phyloP scores from a whole-genome alignment of 1,140 invertebrate species.

The Micrasema longulum region DNA sequence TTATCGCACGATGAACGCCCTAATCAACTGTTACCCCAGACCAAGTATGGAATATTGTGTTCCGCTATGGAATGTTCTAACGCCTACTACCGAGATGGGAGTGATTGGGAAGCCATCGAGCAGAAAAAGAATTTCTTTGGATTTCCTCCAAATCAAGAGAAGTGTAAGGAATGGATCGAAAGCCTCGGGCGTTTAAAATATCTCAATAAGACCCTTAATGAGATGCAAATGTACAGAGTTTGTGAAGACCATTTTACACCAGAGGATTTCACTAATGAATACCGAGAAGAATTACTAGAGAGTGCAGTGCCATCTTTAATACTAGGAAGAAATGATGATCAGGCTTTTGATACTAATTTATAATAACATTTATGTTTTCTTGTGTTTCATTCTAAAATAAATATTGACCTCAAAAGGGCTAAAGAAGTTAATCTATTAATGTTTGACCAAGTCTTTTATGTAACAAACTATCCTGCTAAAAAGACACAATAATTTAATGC shows the following conservation, averaged over 20 bases:
- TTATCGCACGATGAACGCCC: slow-evolving; percentile 33
- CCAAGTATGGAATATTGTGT: slow-evolving; percentile 36
- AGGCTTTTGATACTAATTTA: not conserved
- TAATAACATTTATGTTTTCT: too few relatives aligned
- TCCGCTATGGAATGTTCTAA: slow-evolving; percentile 36
- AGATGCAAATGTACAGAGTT: slow-evolving; percentile 42
- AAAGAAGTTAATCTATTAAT: too few relatives aligned
- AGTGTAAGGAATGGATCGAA: slow-evolving; percentile 40
- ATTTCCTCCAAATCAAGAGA: slow-evolving; percentile 30
- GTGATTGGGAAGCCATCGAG: slow-evolving; percentile 35
- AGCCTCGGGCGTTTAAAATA: slow-evolving; percentile 21
- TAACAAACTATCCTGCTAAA: too few relatives aligned
- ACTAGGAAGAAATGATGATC: slow-evolving; percentile 20
- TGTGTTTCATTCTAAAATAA: too few relatives aligned
- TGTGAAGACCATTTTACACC: slow-evolving; percentile 43
- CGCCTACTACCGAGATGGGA: slow-evolving; percentile 36
- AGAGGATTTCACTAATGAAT: slow-evolving; percentile 42
- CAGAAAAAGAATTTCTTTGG: slow-evolving; percentile 45
- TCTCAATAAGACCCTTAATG: slow-evolving; percentile 27
- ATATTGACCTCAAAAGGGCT: too few relatives aligned
- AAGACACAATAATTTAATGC: too few relatives aligned
- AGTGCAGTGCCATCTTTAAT: slow-evolving; percentile 29
- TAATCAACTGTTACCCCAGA: not conserved
- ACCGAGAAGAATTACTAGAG: slow-evolving; percentile 32
- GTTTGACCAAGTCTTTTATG: too few relatives aligned